phyloP scores from a whole-genome alignment of 2,888 invertebrate species.

The Euplagia quadripunctaria region DNA sequence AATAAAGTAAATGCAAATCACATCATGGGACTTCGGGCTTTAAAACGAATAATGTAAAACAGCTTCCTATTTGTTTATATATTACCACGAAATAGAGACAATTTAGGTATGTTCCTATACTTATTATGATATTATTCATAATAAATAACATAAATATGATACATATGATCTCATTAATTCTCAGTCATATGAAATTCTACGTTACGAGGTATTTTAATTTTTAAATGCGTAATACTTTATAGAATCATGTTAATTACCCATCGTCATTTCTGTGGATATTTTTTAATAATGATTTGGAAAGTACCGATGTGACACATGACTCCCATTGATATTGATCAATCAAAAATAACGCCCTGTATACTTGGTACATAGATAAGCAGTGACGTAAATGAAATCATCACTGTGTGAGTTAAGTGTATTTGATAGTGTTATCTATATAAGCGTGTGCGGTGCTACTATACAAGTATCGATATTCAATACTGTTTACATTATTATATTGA shows the following conservation, averaged over 20 bases:
- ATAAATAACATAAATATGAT: neutral
- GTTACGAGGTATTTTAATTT: neutral
- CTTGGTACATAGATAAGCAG: slow-evolving; percentile 1
- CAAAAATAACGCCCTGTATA: neutral
- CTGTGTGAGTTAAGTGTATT: slow-evolving; percentile 19
- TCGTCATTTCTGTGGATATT: neutral
- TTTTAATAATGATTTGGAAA: neutral
- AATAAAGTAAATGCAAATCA: neutral
- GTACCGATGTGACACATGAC: neutral
- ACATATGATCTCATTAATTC: neutral
- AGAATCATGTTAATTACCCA: neutral
- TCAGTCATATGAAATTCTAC: neutral
- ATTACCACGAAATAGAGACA: neutral
- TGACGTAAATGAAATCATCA: slow-evolving; percentile 31
- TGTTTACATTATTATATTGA: slow-evolving; percentile 3
- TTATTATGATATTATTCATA: neutral
- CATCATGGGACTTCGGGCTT: neutral
- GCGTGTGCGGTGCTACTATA: slow-evolving; percentile 23
- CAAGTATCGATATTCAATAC: neutral
- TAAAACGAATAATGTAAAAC: neutral
- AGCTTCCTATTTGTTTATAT: neutral
- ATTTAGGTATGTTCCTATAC: neutral
- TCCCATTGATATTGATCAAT: neutral
- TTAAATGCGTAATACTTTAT: neutral
- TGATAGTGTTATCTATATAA: slow-evolving; percentile 19